Evolutionary conservation across 2,888 invertebrate species (phyloP).

Genomic region (Drosophila antonietae): DNA sequence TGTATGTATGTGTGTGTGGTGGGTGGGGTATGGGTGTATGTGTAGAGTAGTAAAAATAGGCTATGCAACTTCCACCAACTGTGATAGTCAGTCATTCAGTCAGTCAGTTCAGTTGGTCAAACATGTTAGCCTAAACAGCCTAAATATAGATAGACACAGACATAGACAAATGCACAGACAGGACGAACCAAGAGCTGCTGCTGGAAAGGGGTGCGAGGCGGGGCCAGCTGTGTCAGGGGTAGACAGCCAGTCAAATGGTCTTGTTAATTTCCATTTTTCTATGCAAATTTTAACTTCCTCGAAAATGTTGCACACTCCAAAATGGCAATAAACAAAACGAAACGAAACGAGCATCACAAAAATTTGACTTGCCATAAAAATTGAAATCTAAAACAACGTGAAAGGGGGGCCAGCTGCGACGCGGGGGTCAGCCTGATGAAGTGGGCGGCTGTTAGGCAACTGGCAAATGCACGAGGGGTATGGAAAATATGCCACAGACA

Average conservation of each 20-base stretch:
- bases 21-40: background rate
- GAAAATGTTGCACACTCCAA: slow-evolving; percentile 63
- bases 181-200: slow-evolving; percentile 53
- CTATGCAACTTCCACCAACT: slow-evolving; percentile 62
- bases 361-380: slow-evolving; percentile 80
- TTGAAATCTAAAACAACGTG: slow-evolving; percentile 70
- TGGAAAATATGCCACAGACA: slow-evolving; percentile 69
- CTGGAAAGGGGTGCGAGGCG: background rate
- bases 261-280: slow-evolving; percentile 82
- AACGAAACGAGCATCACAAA: slow-evolving; percentile 65
- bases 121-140: slow-evolving; percentile 63
- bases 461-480: slow-evolving; percentile 29
- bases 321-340: slow-evolving; percentile 58
- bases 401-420: slow-evolving; percentile 1
- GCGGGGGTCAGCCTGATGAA: slow-evolving; percentile 32
- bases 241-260: slow-evolving; percentile 76
- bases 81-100: slow-evolving; percentile 79
- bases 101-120: slow-evolving; percentile 80
- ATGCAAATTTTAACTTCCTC: slow-evolving; percentile 82
- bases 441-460: slow-evolving; percentile 79
- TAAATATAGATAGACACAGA: slow-evolving; percentile 64
- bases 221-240: slow-evolving; percentile 11
- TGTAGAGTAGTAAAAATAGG: slow-evolving; percentile 21
- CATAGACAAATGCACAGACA: slow-evolving; percentile 67
- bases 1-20: slow-evolving; percentile 8